Conservation (phyloP, 92 coral and sea anemone genomes). For the Virgularia gustaviana region DNA sequence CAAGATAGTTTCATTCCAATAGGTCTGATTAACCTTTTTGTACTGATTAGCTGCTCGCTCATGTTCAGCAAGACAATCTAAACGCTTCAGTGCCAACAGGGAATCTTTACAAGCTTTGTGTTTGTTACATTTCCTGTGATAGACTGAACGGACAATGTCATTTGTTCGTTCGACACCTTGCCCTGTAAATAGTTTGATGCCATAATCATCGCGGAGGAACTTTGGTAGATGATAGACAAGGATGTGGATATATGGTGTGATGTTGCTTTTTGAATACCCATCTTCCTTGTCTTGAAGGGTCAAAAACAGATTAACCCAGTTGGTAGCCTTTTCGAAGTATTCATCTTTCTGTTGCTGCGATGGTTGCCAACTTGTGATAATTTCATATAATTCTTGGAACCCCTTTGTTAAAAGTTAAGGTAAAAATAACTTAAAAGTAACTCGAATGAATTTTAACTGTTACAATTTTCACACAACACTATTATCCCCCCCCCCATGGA, state of each 20-base stretch:
- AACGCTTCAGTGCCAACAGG: slow-evolving; percentile 20
- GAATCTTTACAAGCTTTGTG: slow-evolving; percentile 9
- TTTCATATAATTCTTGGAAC: no score
- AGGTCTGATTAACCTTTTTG: slow-evolving; percentile 6
- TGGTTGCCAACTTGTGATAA: no score
- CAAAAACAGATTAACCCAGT: slow-evolving; percentile 31
- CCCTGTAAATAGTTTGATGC: slow-evolving; percentile 21
- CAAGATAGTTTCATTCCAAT: slow-evolving; percentile 23
- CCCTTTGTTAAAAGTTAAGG: no score
- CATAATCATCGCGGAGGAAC: slow-evolving; percentile 7
- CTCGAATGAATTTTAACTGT: no score
- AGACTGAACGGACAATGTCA: background rate
- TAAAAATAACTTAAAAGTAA: no score
- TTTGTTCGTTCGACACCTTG: slow-evolving; percentile 22
- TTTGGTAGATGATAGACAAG: slow-evolving; percentile 28
- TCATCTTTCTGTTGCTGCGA: no score
- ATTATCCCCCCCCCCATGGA: no score
- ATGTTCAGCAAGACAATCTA: slow-evolving; percentile 12
- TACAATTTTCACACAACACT: slow-evolving; percentile 5
- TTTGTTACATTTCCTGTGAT: slow-evolving; percentile 4
- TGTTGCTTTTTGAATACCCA: slow-evolving; percentile 24
- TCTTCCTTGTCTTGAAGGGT: slow-evolving; percentile 26
- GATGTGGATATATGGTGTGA: slow-evolving; percentile 30
- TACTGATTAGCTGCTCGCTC: slow-evolving; percentile 2
- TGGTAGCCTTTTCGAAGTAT: no score